Evolutionary conservation across 2,888 invertebrate species (phyloP).

Genomic region (Synergus umbraculus): DNA sequence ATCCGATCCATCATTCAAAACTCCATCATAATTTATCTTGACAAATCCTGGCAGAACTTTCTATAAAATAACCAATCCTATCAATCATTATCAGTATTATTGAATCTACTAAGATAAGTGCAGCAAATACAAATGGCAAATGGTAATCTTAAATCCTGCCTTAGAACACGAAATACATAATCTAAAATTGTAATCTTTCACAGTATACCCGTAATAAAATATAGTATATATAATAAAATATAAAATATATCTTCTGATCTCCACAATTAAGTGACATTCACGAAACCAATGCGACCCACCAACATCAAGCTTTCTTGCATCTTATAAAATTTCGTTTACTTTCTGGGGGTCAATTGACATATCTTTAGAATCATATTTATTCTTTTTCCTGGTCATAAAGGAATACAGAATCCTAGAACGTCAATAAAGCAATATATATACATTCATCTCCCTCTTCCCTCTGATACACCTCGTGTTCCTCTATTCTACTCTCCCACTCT

Average conservation of each 20-base stretch:
- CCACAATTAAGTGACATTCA: neutral
- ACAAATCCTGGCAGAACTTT: neutral
- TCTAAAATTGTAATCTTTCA: no score
- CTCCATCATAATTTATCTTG: neutral
- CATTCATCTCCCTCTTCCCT: neutral
- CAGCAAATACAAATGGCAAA: neutral
- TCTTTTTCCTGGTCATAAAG: neutral
- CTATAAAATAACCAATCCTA: neutral
- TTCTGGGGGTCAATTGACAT: neutral
- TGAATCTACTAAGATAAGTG: neutral
- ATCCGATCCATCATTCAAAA: neutral
- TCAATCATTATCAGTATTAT: neutral
- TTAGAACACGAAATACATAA: neutral
- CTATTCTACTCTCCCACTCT: neutral
- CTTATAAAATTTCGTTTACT: neutral
- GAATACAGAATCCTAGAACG: slow-evolving; percentile 11
- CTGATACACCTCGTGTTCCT: slow-evolving; percentile 15
- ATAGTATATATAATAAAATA: no score
- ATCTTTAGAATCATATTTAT: neutral
- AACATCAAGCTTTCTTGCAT: neutral
- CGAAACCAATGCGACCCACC: neutral
- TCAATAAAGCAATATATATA: slow-evolving; percentile 2
- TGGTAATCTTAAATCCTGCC: neutral
- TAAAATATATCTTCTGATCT: neutral
- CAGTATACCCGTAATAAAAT: no score